Evolutionary conservation across 2,888 invertebrate species (phyloP), one percentile per base, ranked within the genome.

Genomic region (Plusia festucae): DNA sequence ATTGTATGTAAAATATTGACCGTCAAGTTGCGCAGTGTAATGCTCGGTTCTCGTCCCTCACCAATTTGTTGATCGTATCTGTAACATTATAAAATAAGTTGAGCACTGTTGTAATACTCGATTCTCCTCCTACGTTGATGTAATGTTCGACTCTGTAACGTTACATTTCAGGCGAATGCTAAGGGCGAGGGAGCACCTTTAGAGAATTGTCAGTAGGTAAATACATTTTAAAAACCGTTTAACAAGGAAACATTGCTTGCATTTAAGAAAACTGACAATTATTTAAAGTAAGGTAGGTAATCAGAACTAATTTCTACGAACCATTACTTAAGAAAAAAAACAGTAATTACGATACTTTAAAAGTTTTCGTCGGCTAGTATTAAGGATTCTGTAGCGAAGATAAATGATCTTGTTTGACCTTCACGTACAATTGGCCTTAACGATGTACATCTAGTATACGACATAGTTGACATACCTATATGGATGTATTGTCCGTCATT

Each of bases 321-420:
- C 30, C 40, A 64, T 61, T 62, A 65, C n/a, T 6, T 40, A 34
- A 52, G 16, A 63, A 70, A 78, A 70, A 78, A 78, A 63, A 51
- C 18, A n/a, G 18, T 51, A 67, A 76, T 79, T 79, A 76, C 52
- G 51, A 51, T 51, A 60, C 63, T 55, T 70, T 73, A 56, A 64
- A 32, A 63, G 63, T 49, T 65, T 65, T 65, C 65, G 62, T 58
- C 63, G 57, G 34, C 20, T 52, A 44, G 60, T 65, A 49, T 34
- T 46, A 34, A 40, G 64, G 54, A 66, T 73, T 56, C 54, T 58
- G 18, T 13, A 27, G 44, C 44, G 22, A 32, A 65, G 63, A 75
- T 67, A 75, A 69, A 69, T 65, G 66, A 67, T 81, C 55, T 56
- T 5, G 18, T 20, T 15, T 53, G 70, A 46, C 81, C 81, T 78